Evolutionary conservation across 2,113 vertebrate species (phyloP).

Genomic region (Python bivittatus): DNA sequence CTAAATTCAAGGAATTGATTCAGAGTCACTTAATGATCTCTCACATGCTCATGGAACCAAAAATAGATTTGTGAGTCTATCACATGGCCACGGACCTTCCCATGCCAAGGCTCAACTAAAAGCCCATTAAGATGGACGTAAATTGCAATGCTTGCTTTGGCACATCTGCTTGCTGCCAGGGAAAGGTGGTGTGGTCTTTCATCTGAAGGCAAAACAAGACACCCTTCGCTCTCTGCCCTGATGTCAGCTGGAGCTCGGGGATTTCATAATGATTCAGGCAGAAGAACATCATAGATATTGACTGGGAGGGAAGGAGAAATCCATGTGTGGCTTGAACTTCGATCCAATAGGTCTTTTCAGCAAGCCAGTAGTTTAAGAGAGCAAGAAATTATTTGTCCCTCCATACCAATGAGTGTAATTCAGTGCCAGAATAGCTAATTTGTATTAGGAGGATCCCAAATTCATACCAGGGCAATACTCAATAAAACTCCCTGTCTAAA

Average conservation of each 20-base stretch:
- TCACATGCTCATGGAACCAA: constrained; percentile 32
- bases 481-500: neutral
- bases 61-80: constrained; percentile 56
- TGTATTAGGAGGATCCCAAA: neutral
- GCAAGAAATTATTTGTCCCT: neutral
- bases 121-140: constrained; percentile 44
- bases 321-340: neutral
- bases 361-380: neutral
- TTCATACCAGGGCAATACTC: neutral
- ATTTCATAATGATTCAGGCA: neutral
- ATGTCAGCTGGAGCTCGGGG: neutral
- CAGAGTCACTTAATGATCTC: constrained; percentile 43
- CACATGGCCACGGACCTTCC: constrained; percentile 33
- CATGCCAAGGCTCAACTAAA: constrained; percentile 47
- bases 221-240: neutral
- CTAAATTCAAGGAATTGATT: constrained; percentile 53
- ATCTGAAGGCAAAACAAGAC: neutral
- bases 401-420: neutral
- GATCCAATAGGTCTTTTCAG: neutral
- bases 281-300: neutral
- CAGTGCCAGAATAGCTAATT: neutral
- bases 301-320: neutral
- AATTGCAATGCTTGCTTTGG: constrained; percentile 42
- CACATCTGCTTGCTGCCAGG: constrained; percentile 50
- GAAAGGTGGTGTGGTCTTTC: constrained; percentile 17